phyloP scores from a whole-genome alignment of 2,113 vertebrate species.

The Microcebus ravelobensis region DNA sequence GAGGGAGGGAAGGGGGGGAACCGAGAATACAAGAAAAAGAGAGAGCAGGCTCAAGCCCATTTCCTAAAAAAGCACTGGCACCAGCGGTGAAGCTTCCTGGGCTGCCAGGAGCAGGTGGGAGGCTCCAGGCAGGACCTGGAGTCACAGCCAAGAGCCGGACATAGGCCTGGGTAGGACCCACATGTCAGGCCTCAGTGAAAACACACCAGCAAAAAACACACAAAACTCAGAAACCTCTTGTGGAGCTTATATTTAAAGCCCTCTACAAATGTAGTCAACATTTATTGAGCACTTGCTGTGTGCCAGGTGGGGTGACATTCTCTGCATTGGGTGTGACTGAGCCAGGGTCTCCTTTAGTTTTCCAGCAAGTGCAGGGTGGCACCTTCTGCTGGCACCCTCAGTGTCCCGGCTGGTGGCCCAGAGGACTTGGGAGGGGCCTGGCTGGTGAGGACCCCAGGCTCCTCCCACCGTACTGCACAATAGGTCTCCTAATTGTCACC shows the following conservation, averaged over 20 bases:
- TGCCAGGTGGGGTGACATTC: accelerated
- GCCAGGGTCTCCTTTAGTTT: background rate
- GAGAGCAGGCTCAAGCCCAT: no score
- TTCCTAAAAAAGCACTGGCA: background rate
- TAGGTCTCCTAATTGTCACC: background rate
- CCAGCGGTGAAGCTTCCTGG: no score
- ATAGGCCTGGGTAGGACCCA: background rate
- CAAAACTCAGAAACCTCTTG: background rate
- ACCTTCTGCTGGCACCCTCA: background rate
- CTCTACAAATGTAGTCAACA: background rate
- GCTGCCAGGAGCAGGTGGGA: no score
- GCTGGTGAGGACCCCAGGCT: background rate
- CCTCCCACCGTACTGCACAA: background rate
- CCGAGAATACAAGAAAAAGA: background rate
- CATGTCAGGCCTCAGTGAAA: background rate
- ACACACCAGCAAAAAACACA: background rate
- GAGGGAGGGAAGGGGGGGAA: no score
- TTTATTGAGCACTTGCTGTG: no score
- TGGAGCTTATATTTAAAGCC: background rate
- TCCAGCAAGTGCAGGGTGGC: background rate
- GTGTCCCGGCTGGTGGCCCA: background rate
- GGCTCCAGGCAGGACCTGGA: background rate
- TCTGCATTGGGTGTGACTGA: background rate
- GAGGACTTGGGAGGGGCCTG: accelerated
- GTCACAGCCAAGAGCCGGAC: background rate